Base-by-base conservation (phyloP, 2,888 invertebrate species). In the Mayetiola destructor region DNA sequence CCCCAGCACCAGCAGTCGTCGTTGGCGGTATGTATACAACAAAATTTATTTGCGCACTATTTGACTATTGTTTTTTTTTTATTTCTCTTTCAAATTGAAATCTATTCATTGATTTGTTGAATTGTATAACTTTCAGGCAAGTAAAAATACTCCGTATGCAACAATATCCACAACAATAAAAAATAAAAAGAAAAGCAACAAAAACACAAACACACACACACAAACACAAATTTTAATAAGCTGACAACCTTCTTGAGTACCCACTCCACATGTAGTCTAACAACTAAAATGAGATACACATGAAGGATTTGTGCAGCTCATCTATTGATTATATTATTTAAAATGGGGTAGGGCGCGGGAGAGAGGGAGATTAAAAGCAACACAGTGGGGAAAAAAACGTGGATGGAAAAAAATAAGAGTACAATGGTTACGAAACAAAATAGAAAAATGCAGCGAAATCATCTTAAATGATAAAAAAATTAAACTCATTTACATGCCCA, bases 71-170 rank as follows among this genome's bases (percentile, higher is more conserved):
- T 12, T 52, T 16, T 29, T 1, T 29, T n/a, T n/a, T 20, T 5
- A 16, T 29, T 52, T 52, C 16, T 48, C 27, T 48, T 48, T 48
- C 27, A 18, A 21, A 42, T 23, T 23, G 21, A 23, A 14, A 2
- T 42, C n/a, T 52, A 16, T 29, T 52, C 20, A 3, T 9, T 53
- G 1, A 32, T 32, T 53, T 32, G 8, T 18, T 53, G 9, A 6
- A 32, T 32, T 12, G 8, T 9, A 32, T 9, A 9, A 14, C n/a
- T 52, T 52, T 21, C 20, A 32, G 32, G n/a, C n/a, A 16, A 48
- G 29, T 48, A 48, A 10, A 39, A 48, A 48, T 48, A 48, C 48
- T 48, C 40, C 40, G n/a, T n/a, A n/a, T n/a, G n/a, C n/a, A n/a
- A n/a, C n/a, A n/a, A n/a, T n/a, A n/a, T n/a, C n/a, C n/a, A n/a